A percentile compares a stretch with the other conserved stretches of the same genome.
These are phyloP conservation scores for Thalpophila matura DNA, from an alignment of 2,888 invertebrate species.

Conservation along the genomic window DNA sequence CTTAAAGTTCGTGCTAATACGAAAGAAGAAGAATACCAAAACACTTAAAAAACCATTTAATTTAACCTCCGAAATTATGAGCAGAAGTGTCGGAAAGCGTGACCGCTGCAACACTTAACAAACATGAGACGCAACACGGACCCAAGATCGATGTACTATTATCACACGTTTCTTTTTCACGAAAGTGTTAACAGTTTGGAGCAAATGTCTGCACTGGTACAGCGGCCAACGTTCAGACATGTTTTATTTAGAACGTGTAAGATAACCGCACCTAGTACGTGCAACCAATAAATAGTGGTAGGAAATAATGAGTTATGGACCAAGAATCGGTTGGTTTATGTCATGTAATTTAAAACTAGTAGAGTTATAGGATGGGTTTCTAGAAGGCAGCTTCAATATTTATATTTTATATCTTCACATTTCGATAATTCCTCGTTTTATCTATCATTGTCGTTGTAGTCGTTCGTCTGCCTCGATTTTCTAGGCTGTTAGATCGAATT, in stretches of 20 bases:
- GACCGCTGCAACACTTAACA: conserved; percentile 48
- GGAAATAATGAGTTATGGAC: conserved; percentile 34
- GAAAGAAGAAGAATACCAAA: conserved; percentile 8
- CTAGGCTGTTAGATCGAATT: too few relatives aligned
- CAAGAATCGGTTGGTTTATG: conserved; percentile 17
- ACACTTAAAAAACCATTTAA: conserved; percentile 14
- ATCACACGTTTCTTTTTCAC: conserved; percentile 65
- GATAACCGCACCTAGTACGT: conserved; percentile 42
- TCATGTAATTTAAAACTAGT: conserved; percentile 37
- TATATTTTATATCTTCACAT: conserved; percentile 21
- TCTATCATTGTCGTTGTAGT: too few relatives aligned
- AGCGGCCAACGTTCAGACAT: conserved; percentile 21
- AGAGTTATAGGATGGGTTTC: conserved; percentile 27
- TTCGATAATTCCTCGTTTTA: too few relatives aligned
- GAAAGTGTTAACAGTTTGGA: conserved; percentile 56
- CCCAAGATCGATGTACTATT: conserved; percentile 67
- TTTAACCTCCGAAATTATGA: conserved; percentile 17
- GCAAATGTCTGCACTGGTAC: conserved; percentile 13
- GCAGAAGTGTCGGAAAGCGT: conserved; percentile 47
- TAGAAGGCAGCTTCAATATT: conserved; percentile 16
- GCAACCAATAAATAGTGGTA: conserved; percentile 34
- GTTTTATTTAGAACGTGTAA: conserved; percentile 40
- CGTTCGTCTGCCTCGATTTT: too few relatives aligned
- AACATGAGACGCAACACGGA: conserved; percentile 50
- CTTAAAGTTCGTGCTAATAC: too few relatives aligned